A percentile compares a stretch with the other conserved stretches of the same genome.
These are phyloP conservation scores for Pristiophorus japonicus DNA, from an alignment of 2,113 vertebrate species.

Conservation along the genomic window DNA sequence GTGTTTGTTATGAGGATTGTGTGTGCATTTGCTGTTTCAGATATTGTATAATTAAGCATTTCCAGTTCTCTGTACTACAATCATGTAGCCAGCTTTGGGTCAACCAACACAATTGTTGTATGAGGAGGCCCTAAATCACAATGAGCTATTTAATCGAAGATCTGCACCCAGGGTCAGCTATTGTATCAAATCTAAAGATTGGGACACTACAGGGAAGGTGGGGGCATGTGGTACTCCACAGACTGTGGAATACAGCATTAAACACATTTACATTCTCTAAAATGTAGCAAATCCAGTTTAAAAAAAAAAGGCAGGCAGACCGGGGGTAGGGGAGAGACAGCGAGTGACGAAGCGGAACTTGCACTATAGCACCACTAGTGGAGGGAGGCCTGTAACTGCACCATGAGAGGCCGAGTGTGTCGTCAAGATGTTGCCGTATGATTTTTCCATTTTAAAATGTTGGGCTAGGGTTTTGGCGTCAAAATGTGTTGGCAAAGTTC, in stretches of 20 bases:
- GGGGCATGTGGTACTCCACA: neutral
- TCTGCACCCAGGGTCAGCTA: neutral
- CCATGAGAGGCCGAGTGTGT: too few relatives aligned
- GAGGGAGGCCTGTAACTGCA: too few relatives aligned
- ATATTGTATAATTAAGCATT: neutral
- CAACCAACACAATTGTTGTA: neutral
- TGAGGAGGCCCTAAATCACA: neutral
- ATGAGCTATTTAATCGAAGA: neutral
- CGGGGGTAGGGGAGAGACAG: too few relatives aligned
- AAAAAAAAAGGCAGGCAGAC: too few relatives aligned
- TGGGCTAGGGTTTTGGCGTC: too few relatives aligned
- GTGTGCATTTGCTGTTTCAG: neutral
- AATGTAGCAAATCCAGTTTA: neutral
- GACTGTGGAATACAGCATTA: neutral
- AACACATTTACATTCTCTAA: neutral
- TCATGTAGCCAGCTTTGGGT: neutral
- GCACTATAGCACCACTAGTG: too few relatives aligned
- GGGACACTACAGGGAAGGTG: neutral
- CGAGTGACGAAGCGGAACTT: too few relatives aligned
- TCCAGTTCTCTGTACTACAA: neutral
- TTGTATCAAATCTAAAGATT: neutral
- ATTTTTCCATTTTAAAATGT: too few relatives aligned
- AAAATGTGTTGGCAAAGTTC: too few relatives aligned
- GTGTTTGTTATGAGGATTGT: neutral
- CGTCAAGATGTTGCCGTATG: too few relatives aligned